Percentiles rank a stretch among this genome's conserved stretches.
phyloP scores from a whole-genome alignment of 2,113 vertebrate species.

The human (Homo sapiens) region GRCh38 chr16:26336001-26336500 shows the following conservation, averaged over 20 bases:
- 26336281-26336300: neutral
- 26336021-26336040: neutral
- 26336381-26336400: fast-evolving
- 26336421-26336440: neutral
- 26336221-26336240: neutral
- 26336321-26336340: fast-evolving
- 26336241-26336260: neutral
- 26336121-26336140: neutral
- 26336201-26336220: neutral
- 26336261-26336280: neutral
- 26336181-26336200: neutral
- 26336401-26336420: neutral
- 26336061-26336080: neutral
- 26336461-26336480: neutral
- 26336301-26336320: neutral
- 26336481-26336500: constrained; percentile 16
- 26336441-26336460: neutral
- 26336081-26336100: no score
- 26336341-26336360: neutral
- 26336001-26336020: neutral
- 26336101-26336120: neutral
- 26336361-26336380: neutral
- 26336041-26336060: neutral
- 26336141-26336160: neutral
- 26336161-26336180: neutral